Percentiles rank a stretch among this genome's conserved stretches.
Conservation (phyloP, 1,140 invertebrate species). For the Hormaphis cornu region DNA sequence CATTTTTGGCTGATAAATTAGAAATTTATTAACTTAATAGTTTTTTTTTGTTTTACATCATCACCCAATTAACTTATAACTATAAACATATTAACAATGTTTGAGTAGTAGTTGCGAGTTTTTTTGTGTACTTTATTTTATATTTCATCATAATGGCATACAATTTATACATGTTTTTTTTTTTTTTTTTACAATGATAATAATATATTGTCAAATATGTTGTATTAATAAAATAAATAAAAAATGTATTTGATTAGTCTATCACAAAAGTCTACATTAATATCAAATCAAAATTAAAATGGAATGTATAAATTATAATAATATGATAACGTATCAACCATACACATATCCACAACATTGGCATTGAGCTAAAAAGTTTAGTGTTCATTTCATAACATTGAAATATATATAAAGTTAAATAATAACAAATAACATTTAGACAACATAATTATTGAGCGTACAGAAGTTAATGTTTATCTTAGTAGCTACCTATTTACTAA, state of each 20-base stretch:
- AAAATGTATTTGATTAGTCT: constrained; percentile 3
- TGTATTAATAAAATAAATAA: no score
- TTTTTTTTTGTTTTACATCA: constrained; percentile 1
- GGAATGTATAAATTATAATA: not conserved
- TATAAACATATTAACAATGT: constrained; percentile 3
- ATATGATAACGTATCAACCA: not conserved
- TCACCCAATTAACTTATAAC: not conserved
- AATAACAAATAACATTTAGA: constrained; percentile 18
- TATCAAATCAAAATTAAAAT: no score
- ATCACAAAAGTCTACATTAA: constrained; percentile 4
- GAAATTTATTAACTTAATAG: no score
- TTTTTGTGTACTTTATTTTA: not conserved
- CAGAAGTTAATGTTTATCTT: not conserved
- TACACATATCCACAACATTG: not conserved
- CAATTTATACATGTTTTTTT: not conserved
- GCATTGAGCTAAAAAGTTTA: constrained; percentile 8
- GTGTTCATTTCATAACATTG: not conserved
- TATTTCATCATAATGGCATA: constrained; percentile 8
- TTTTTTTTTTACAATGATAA: no score
- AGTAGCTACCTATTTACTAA: no score
- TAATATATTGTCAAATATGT: no score
- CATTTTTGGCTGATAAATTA: not conserved
- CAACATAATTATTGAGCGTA: constrained; percentile 8
- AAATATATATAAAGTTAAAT: not conserved
- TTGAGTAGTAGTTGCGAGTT: not conserved